Base-by-base conservation (phyloP, 2,888 invertebrate species). In the Platynereis dumerilii region DNA sequence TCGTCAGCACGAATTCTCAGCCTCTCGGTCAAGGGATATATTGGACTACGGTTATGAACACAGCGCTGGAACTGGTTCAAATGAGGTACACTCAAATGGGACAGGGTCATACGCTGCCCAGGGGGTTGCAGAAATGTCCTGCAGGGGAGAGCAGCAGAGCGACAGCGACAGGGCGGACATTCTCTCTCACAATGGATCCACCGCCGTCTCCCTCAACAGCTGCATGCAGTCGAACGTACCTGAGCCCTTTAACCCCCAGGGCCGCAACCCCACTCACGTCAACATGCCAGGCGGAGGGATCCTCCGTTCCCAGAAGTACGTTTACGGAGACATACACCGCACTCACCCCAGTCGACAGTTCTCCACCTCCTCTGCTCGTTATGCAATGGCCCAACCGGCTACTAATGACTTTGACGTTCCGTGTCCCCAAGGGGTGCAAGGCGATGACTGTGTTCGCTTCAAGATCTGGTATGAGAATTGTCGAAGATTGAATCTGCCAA, bases 191-290 rank as follows among this genome's bases (percentile, higher is more conserved):
- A 48, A 48, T 55, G 52, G 56, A 20, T 27, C 56, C 2, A 44
- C 52, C 3, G 44, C 39, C 44, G 87, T 91, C 0, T 90, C 87
- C 78, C 84, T 91, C 10, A 89, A 88, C 68, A 88, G 90, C 1
- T 88, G 88, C 0, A 91, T 91, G 91, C 91, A 91, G 79, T 90
- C 88, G 66, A 91, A 90, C 82, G 91, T 91, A 0, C 91, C 91
- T 0, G 87, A 88, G 66, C 91, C 91, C 0, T 86, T 65, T 55
- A 34, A 26, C 17, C 22, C 60, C 17, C 39, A 83, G 68, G 71
- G 58, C 24, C 79, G 72, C 27, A 61, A 42, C 12, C 88, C 88
- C n/a, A 72, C 76, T 2, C 90, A 91, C 76, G 84, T 90, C n/a
- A 89, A 89, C 73, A 91, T 91, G 91, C 91, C 91, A 0, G 91